Conservation (phyloP, 2,113 vertebrate genomes). For the Saguinus imperator region DNA sequence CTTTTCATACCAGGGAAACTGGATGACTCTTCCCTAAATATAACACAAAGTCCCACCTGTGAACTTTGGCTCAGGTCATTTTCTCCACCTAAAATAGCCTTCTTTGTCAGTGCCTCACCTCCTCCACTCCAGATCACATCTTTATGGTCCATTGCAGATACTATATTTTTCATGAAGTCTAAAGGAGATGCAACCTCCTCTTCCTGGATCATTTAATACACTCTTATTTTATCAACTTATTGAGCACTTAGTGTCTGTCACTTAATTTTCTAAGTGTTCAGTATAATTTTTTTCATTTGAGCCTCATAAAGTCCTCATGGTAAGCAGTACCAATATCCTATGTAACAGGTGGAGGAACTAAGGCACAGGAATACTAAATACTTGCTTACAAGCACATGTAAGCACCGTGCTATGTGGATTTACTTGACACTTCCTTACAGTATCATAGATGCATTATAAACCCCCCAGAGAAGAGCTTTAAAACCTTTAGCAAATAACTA, state of each 20-base stretch:
- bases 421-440: neutral
- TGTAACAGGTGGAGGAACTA: neutral
- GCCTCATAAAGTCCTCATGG: neutral
- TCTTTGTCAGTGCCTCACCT: neutral
- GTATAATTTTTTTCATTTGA: neutral
- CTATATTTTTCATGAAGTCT: neutral
- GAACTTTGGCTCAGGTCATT: neutral
- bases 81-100: neutral
- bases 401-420: neutral
- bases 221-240: neutral
- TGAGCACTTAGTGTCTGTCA: neutral
- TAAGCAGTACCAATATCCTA: neutral
- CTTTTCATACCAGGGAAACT: neutral
- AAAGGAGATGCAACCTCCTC: neutral
- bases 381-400: too few relatives aligned
- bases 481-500: neutral
- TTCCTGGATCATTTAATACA: neutral
- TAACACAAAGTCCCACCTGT: neutral
- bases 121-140: neutral
- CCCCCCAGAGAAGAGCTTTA: neutral
- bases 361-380: neutral
- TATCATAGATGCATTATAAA: neutral
- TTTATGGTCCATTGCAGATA: neutral
- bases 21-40: neutral
- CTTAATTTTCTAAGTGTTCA: neutral